Base-by-base conservation (phyloP, 1,140 invertebrate genomes). In the Drosophila leontia region DNA sequence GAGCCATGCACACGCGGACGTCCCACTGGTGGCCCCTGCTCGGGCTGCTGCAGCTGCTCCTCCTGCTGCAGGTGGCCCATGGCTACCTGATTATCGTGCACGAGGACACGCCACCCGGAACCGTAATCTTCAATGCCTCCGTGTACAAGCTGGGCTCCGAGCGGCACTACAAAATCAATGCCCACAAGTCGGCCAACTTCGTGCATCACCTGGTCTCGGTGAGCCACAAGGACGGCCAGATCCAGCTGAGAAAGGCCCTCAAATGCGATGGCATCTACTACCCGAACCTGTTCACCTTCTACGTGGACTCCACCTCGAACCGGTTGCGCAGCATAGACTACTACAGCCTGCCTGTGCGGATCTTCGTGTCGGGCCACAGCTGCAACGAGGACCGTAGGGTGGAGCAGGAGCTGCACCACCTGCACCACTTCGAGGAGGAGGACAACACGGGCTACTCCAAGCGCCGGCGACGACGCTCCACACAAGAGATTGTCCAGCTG, bases 281-380 rank as follows among this genome's bases (percentile, higher is more conserved):
- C 83, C 96, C 97, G 0, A 96, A 96, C 77, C 94, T 97, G 17
- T 97, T 98, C 92, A 97, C 96, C 6, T 95, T 97, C 76, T 97
- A 97, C 93, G 95, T 98, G 62, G 97, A 98, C 85, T 97, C 97
- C 15, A 96, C 96, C 29, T 96, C 96, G 42, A 96, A 96, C 78
- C 94, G 96, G 45, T 94, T 97, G 35, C 94, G 95, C 6, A 97
- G 96, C 59, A 95, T 97, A 45, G 96, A 97, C 81, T 98, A 97
- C 83, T 97, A 97, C 82, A 97, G 97, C 75, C 91, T 97, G 47
- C 97, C 97, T 0, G 92, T 98, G 29, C 93, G 97, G 59, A 94
- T 98, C 50, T 93, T 97, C 56, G 95, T 98, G 19, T 95, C 95
- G n/a, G 97, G 97, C 3, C 93, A 95, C 61, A 94, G 94, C 62